Evolutionary conservation across 1,140 invertebrate genomes (phyloP), one percentile per base, ranked within the genome.

Genomic region (Akabosia matsudoensis): DNA sequence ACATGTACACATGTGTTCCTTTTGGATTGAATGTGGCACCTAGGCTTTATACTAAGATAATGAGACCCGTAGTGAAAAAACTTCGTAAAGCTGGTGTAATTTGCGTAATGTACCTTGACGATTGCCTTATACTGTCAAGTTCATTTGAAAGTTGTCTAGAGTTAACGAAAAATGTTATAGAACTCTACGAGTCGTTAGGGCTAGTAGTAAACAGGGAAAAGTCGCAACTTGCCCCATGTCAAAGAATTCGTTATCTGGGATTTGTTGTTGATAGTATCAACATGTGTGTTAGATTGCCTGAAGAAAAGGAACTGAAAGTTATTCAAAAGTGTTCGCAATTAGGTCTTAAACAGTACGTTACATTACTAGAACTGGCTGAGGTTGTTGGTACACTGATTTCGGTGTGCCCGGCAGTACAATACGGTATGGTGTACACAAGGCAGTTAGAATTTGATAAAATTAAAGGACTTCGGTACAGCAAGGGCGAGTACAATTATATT

Each of bases 31-130:
- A 45, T 7, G 22, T 52, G 28, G 75, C 72, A 0, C 78, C 78
- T 26, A 24, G 61, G 33, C 14, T 76, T n/a, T 79, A 74, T 67
- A 79, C 78, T n/a, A 79, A 80, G 18, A 0, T 76, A 52, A 70
- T 78, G 37, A 73, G 74, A 33, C 74, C 77, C 4, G 37, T 76
- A 0, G 24, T 78, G n/a, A 52, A 45, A 30, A n/a, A 31, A 16
- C 73, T 78, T 16, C 56, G 79, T 34, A 14, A 1, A 4, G 10
- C 74, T 33, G 74, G 72, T 18, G 13, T 37, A n/a, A 3, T 56
- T 10, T 67, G 31, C 3, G 74, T 75, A 22, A 74, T 71, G n/a
- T 80, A 80, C 54, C n/a, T 80, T 22, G 79, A 80, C 72, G 79
- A 80, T 78, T 22, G 75, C 16, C 61, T 79, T 30, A 18, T 75